Evolutionary conservation across 2,797 vertebrate genomes (phyloP).

Genomic region (Aphelocoma californica): DNA sequence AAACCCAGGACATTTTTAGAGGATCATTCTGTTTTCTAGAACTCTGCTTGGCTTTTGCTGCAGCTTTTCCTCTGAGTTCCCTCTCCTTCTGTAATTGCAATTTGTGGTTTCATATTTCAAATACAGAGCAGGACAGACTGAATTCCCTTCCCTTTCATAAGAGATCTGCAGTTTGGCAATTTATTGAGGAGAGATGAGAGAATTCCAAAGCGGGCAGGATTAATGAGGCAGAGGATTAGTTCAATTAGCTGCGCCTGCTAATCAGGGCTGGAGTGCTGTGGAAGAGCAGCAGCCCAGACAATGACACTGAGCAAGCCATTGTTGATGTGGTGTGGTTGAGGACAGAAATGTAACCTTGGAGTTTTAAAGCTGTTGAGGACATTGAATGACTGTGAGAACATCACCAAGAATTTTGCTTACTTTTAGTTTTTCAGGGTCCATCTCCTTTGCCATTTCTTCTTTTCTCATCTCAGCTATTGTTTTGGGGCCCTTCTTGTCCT

Average conservation of each 20-base stretch:
- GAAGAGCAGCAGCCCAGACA: neutral
- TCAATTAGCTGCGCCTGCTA: neutral
- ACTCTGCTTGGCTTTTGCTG: neutral
- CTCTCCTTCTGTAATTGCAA: neutral
- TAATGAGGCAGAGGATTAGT: neutral
- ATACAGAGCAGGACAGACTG: neutral
- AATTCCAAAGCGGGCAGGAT: neutral
- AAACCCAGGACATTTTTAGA: neutral
- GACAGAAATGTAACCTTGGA: neutral
- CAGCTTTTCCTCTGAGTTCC: neutral
- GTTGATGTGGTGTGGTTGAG: neutral
- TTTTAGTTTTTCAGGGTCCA: conserved; percentile 98
- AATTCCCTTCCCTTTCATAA: neutral
- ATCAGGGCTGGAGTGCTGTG: neutral
- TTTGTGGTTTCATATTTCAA: neutral
- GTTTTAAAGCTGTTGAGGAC: neutral
- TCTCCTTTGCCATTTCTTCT: conserved; percentile 98
- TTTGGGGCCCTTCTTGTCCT: conserved; percentile 92
- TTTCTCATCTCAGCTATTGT: conserved; percentile 99
- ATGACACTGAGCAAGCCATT: neutral
- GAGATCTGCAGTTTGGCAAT: neutral
- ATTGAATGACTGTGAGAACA: neutral
- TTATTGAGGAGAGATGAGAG: neutral
- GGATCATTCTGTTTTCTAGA: neutral
- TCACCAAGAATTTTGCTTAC: conserved; percentile 62